These are phyloP conservation scores for Oryzias dopingdopingensis DNA, from an alignment of 2,797 vertebrate genomes.

Conservation along the genomic window DNA sequence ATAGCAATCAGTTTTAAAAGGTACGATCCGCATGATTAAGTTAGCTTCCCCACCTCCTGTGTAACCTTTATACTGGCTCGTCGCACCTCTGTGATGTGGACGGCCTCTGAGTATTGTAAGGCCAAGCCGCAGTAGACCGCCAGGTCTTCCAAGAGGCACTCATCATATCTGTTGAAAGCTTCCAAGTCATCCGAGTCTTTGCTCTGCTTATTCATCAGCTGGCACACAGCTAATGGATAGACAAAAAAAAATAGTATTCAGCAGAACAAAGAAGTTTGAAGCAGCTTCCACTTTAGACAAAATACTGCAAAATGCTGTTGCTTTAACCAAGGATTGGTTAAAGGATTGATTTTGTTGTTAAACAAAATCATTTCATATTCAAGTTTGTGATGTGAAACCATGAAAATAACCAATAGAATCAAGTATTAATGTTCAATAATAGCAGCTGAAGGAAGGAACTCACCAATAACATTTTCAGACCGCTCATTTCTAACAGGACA, in stretches of 20 bases:
- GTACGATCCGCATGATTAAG: not conserved
- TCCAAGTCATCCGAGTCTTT: slow-evolving; percentile 44
- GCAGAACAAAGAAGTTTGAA: not conserved
- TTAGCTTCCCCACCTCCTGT: slow-evolving; percentile 50
- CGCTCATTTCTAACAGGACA: slow-evolving; percentile 59
- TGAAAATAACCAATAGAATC: not conserved
- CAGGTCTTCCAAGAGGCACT: slow-evolving; percentile 63
- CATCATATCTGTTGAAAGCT: slow-evolving; percentile 56
- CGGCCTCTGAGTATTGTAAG: slow-evolving; percentile 49
- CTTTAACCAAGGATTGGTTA: too few species aligned
- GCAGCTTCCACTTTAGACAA: too few species aligned
- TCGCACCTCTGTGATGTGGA: slow-evolving; percentile 52
- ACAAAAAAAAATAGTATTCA: not conserved
- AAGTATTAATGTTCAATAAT: slow-evolving; percentile 1
- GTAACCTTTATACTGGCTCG: slow-evolving; percentile 63
- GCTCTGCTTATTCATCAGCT: slow-evolving; percentile 54
- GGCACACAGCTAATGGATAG: slow-evolving; percentile 52
- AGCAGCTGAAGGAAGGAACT: slow-evolving; percentile 6
- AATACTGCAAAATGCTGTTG: too few species aligned
- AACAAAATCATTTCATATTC: too few species aligned
- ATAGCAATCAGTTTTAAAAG: not conserved
- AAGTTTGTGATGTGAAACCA: slow-evolving; percentile 6
- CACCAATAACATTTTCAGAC: slow-evolving; percentile 55
- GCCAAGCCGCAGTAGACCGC: slow-evolving; percentile 61
- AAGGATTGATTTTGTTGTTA: too few species aligned